Evolutionary conservation across 2,888 invertebrate genomes (phyloP), one percentile per base, ranked within the genome.

Genomic region (Mamestra brassicae): DNA sequence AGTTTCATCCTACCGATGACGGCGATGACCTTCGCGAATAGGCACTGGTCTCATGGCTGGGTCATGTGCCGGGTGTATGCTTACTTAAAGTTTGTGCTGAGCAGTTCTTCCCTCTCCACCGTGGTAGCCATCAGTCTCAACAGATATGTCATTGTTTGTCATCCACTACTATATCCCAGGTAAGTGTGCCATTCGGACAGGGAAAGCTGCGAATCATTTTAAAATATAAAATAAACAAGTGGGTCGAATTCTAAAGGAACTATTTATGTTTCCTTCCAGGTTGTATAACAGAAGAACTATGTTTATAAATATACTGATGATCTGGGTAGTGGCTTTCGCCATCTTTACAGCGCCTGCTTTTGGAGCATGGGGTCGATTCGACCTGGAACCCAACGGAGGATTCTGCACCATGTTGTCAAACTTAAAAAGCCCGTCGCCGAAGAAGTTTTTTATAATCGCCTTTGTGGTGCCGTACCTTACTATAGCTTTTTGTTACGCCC

Each of bases 401-500:
- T 98, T 98, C 13, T 98, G 98, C 90, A 98, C 98, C 42, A 98
- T 98, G 88, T 94, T 98, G 0, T 97, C 97, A 0, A 98, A 98
- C 89, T 90, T 95, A 66, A 95, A 97, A 85, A 97, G 97, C 78
- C 97, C 3, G 1, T 74, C 55, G 11, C 77, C 80, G 5, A 99
- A 98, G 92, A 97, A 97, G 85, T 97, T 98, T 68, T 98, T 99
- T 90, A 96, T 98, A 5, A 97, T 97, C 66, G 98, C 98, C 50
- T 99, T 99, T 90, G 97, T 98, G 70, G 96, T 98, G 67, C 99
- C 99, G 0, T 98, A 98, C 92, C 92, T 98, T 81, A 97, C 98
- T 72, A 99, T 99, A 89, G 97, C 98, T 54, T 95, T 98, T 78
- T 98, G 98, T 90, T 99, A 99, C 88, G 97, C 98, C 0, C 97